Evolutionary conservation across 2,113 vertebrate genomes (phyloP), one percentile per base, ranked within the genome.

Genomic region (Neodon shergylaensis): DNA sequence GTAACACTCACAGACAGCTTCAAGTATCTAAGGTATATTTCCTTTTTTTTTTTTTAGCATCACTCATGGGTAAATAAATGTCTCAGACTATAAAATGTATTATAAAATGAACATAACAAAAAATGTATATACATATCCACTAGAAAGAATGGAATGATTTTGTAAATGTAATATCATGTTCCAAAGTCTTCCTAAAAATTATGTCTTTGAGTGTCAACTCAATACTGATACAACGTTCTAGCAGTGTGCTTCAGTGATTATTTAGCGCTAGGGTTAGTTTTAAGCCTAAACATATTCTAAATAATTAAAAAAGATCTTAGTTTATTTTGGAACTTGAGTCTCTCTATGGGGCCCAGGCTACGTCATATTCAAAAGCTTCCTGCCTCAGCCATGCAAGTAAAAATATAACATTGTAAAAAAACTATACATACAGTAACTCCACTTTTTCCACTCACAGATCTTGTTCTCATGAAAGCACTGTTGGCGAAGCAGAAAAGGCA

Each of bases 1-100:
- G 0, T 83, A 24, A 14, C 72, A 63, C 61, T 82, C 28, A 52
- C 7, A 33, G 26, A 84, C 70, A 92, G 54, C 9, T 95, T 65
- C 86, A 92, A 93, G 90, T 73, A 39, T 91, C 95, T 95, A 86
- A 74, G 73, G 74, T 94, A 13, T 81, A 95, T 91, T 95, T 90
- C 24, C 70, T 94, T 94, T 42, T 90, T 39, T 58, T 58, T 58
- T 21, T 58, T 58, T 21, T 61, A 95, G 90, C 39, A 83, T 39
- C 74, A 90, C 72, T 90, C 63, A 58, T n/a, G 3, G 5, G 39
- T 26, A 96, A 92, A 65, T 88, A 44, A 84, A 44, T 83, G n/a
- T 58, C 76, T 94, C 16, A 79, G 44, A 91, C 76, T 82, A 28
- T 88, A n/a, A 92, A 95, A 82, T 36, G 61, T 11, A 78, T 49